Base-by-base conservation (phyloP, 2,888 invertebrate species). In the Euproctis similis region DNA sequence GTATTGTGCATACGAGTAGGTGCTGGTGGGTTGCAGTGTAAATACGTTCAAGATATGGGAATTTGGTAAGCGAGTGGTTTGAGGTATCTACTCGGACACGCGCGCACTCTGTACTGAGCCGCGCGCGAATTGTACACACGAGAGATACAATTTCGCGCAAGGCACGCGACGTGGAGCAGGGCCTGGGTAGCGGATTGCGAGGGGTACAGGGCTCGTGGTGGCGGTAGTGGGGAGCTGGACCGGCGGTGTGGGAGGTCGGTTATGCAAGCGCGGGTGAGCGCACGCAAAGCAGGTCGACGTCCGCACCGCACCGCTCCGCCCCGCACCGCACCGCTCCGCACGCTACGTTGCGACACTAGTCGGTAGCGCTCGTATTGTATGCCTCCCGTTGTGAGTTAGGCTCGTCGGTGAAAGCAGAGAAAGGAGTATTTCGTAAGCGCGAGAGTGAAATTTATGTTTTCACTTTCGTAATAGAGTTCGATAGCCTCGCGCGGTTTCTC, bases 281-380 rank as follows among this genome's bases (percentile, higher is more conserved):
- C 88, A 84, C 86, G 84, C 75, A 86, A 88, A 87, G 85, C 88
- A 76, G 88, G 88, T 88, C 88, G 88, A 77, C 86, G 88, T 80
- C 86, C 88, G 87, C 81, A 76, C 59, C 56, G 50, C 57, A 53
- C 57, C 48, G 41, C 49, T 54, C 54, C 50, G 59, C 66, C 57
- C 56, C 59, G 62, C 62, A 58, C 57, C 46, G 60, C 59, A n/a
- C 54, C 50, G 59, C 66, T 57, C 56, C 59, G 62, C 62, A 58
- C 57, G 45, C 59, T 59, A 56, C 51, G 55, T 71, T 73, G 78
- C 77, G 67, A 73, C 77, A 71, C 63, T 61, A 57, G 56, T 54
- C 48, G 46, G 48, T 49, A 55, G 53, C 58, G 42, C 35, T 41
- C 28, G 40, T 43, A 36, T 31, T 35, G 41, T 47, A 44, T 53